Evolutionary conservation across 1,140 invertebrate species (phyloP).

Genomic region (Drosophila nebulosa): DNA sequence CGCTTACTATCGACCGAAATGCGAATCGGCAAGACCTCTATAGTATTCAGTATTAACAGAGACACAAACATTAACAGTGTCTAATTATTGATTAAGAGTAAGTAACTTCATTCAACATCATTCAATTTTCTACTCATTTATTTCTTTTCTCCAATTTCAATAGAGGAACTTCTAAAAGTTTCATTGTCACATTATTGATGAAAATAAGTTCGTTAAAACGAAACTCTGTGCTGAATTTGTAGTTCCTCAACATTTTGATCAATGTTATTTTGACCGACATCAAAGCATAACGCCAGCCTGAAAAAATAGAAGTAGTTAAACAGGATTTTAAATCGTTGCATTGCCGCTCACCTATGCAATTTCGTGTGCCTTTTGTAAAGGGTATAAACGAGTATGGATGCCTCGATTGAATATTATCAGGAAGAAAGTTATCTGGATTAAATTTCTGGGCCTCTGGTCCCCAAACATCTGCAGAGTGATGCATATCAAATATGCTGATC

Average conservation of each 20-base stretch:
- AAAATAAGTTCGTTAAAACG: slow-evolving; percentile 33
- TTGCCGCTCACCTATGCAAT: slow-evolving; percentile 42
- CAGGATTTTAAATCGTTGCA: no score
- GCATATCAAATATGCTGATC: slow-evolving; percentile 50
- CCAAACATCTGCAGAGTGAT: slow-evolving; percentile 47
- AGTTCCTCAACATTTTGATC: slow-evolving; percentile 57
- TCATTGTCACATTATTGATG: slow-evolving; percentile 39
- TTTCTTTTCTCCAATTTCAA: neutral
- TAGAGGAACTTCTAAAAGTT: slow-evolving; percentile 4
- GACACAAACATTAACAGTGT: no score
- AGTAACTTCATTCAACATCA: no score
- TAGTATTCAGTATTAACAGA: no score
- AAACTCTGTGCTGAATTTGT: slow-evolving; percentile 9
- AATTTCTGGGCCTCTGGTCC: slow-evolving; percentile 53
- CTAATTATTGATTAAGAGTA: no score
- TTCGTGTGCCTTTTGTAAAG: slow-evolving; percentile 56
- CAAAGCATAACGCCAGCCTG: slow-evolving; percentile 61
- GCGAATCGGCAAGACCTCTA: no score
- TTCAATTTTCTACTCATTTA: neutral
- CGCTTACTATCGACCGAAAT: no score
- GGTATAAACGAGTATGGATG: slow-evolving; percentile 60
- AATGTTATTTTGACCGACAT: slow-evolving; percentile 40
- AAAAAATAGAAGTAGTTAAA: neutral
- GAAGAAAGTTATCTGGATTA: slow-evolving; percentile 66
- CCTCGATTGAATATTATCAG: slow-evolving; percentile 33